A percentile compares a stretch with the other conserved stretches of the same genome.
Evolutionary conservation across 1,140 invertebrate species (phyloP).

Genomic region (Aphelinus certus): DNA sequence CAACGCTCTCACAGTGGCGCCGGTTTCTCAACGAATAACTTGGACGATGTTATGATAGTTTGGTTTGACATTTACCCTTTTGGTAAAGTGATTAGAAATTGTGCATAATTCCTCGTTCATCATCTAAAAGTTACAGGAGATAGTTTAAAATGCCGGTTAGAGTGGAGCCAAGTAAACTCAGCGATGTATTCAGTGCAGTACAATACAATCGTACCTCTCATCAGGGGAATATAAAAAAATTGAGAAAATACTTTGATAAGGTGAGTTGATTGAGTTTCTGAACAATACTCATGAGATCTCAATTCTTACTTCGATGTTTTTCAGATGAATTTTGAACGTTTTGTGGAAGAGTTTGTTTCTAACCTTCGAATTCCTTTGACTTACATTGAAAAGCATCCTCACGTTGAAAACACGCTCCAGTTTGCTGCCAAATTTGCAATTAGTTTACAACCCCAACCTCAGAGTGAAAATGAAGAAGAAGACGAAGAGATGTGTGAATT

Average conservation of each 20-base stretch:
- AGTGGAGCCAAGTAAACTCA: slow-evolving; percentile 35
- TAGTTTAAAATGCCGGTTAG: slow-evolving; percentile 33
- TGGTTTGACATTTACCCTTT: background rate
- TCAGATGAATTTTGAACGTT: slow-evolving; percentile 49
- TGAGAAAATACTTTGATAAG: slow-evolving; percentile 68
- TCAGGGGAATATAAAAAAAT: slow-evolving; percentile 70
- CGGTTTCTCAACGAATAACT: slow-evolving; percentile 14
- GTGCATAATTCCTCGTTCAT: background rate
- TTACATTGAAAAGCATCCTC: slow-evolving; percentile 55
- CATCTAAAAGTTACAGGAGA: no score
- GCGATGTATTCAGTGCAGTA: slow-evolving; percentile 68
- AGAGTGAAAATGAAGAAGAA: slow-evolving; percentile 43
- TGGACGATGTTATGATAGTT: no score
- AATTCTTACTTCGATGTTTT: slow-evolving; percentile 41
- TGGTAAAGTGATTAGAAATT: background rate
- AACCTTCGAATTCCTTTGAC: slow-evolving; percentile 52
- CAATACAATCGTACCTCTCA: slow-evolving; percentile 71
- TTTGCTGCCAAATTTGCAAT: slow-evolving; percentile 69
- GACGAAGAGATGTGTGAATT: slow-evolving; percentile 53
- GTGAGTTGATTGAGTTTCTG: slow-evolving; percentile 48
- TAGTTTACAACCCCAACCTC: slow-evolving; percentile 44
- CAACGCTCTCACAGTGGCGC: background rate
- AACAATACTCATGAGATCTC: no score
- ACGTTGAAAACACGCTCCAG: slow-evolving; percentile 66
- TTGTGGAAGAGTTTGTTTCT: slow-evolving; percentile 48